Conservation (phyloP, 2,797 vertebrate species). For the Crocodylus rhombifer region DNA sequence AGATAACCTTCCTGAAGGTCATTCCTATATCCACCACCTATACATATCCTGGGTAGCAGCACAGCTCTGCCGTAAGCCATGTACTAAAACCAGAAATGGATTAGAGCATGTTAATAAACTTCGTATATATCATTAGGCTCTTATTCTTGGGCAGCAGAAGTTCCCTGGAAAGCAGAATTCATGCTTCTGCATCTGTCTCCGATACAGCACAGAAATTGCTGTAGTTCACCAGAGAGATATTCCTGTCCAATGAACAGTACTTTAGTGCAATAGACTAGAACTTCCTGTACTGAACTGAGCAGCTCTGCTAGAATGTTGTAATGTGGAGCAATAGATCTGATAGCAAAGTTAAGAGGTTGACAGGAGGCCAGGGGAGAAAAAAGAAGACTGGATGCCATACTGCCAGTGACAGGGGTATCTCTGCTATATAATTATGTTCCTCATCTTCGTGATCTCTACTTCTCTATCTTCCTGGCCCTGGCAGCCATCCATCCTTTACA, state of each 20-base stretch:
- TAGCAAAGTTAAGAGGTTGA: not conserved
- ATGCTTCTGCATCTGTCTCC: not conserved
- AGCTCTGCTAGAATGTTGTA: not conserved
- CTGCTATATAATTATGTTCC: too few species aligned
- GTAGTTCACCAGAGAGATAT: too few species aligned
- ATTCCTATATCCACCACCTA: too few species aligned
- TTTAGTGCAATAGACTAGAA: not conserved
- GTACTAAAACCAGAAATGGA: too few species aligned
- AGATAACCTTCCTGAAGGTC: too few species aligned
- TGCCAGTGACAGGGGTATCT: not conserved
- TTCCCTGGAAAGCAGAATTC: not conserved
- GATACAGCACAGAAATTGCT: not conserved
- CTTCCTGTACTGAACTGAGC: not conserved
- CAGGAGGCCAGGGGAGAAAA: not conserved
- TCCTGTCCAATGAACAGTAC: too few species aligned
- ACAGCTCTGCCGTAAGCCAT: too few species aligned
- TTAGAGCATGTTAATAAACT: too few species aligned
- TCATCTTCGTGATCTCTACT: not conserved
- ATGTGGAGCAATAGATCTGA: not conserved
- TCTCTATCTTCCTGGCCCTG: not conserved
- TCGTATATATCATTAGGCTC: too few species aligned
- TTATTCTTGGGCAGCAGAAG: too few species aligned
- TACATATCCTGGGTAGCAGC: too few species aligned
- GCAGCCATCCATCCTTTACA: not conserved
- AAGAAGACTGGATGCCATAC: not conserved